Evolutionary conservation across 1,140 invertebrate genomes (phyloP).

Genomic region (Cyclargus thomasi): DNA sequence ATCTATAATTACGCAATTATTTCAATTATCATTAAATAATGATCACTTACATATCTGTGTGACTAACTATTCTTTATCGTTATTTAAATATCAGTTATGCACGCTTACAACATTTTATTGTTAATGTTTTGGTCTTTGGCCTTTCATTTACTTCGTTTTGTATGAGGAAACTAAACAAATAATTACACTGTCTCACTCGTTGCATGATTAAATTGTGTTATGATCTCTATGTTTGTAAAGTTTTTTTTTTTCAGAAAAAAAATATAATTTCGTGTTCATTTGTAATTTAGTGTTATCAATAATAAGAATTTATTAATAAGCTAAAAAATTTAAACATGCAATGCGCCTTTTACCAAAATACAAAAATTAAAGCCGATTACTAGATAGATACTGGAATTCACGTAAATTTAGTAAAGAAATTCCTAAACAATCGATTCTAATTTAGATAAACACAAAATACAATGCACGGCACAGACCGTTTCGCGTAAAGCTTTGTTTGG

Average conservation of each 20-base stretch:
- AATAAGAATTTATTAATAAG: too few relatives aligned
- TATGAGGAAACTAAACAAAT: not conserved
- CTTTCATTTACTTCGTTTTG: not conserved
- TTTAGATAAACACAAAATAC: not conserved
- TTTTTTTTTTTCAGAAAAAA: too few relatives aligned
- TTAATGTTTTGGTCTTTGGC: not conserved
- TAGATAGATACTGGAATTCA: too few relatives aligned
- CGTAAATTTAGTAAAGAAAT: not conserved
- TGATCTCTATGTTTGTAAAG: too few relatives aligned
- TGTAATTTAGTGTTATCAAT: too few relatives aligned
- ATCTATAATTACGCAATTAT: not conserved
- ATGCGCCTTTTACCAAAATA: too few relatives aligned
- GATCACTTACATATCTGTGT: too few relatives aligned
- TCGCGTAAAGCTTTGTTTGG: constrained; percentile 1
- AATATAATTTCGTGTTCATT: too few relatives aligned
- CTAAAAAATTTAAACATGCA: too few relatives aligned
- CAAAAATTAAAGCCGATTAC: too few relatives aligned
- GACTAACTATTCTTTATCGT: not conserved
- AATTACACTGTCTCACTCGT: not conserved
- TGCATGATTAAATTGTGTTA: not conserved
- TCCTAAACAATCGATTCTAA: not conserved
- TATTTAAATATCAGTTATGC: not conserved
- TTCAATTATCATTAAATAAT: not conserved
- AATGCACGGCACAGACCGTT: not conserved
- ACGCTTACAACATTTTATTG: not conserved